phyloP scores from a whole-genome alignment of 2,888 invertebrate species.

The Cactoblastis cactorum region DNA sequence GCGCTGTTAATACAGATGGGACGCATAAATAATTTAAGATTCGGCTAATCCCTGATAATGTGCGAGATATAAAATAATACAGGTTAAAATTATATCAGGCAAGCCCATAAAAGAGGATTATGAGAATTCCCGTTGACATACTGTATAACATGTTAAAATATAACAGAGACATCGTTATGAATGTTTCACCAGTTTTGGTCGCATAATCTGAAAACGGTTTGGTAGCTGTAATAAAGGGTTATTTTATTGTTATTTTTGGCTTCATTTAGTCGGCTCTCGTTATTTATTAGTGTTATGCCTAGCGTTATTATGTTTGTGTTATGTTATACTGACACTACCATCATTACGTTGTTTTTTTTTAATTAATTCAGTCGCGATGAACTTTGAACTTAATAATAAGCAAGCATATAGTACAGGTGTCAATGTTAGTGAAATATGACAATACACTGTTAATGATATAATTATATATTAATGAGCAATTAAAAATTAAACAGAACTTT shows the following conservation, averaged over 20 bases:
- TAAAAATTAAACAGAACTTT: too few species aligned
- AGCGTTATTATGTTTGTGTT: slow-evolving; percentile 11
- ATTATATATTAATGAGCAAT: too few species aligned
- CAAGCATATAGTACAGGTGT: too few species aligned
- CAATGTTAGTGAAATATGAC: too few species aligned
- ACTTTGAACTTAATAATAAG: background rate
- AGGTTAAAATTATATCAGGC: slow-evolving; percentile 60
- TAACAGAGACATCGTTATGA: slow-evolving; percentile 25
- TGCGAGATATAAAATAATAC: slow-evolving; percentile 58
- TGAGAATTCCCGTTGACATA: slow-evolving; percentile 51
- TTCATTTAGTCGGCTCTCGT: slow-evolving; percentile 17
- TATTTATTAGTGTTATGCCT: slow-evolving; percentile 12
- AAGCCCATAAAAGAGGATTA: slow-evolving; percentile 58
- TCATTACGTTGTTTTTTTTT: background rate
- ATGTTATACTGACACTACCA: slow-evolving; percentile 3
- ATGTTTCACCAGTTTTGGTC: slow-evolving; percentile 24
- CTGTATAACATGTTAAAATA: slow-evolving; percentile 39
- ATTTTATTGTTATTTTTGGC: slow-evolving; percentile 30
- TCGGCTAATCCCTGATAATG: slow-evolving; percentile 54
- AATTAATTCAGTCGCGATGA: too few species aligned
- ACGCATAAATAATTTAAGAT: slow-evolving; percentile 50
- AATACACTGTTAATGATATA: too few species aligned
- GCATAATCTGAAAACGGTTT: slow-evolving; percentile 34
- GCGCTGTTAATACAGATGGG: slow-evolving; percentile 36
- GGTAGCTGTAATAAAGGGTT: slow-evolving; percentile 38